These are phyloP conservation scores for Xestia rhomboidea DNA, from an alignment of 2,888 invertebrate species.

Conservation along the genomic window DNA sequence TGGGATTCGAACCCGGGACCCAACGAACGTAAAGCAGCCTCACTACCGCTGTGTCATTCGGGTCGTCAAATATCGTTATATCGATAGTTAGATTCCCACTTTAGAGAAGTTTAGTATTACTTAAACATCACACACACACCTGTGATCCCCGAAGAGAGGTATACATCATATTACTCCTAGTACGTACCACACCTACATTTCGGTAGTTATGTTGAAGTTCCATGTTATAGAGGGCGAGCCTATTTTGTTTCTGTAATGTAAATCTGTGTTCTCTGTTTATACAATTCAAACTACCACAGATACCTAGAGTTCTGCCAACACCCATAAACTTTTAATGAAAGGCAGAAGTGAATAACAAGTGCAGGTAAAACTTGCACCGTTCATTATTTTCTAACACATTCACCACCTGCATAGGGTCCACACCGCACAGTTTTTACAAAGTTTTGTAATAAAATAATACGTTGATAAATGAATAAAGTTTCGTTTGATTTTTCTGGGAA, in stretches of 20 bases:
- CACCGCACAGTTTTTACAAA: background rate
- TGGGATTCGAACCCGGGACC: too few relatives aligned
- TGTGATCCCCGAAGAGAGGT: background rate
- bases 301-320: background rate
- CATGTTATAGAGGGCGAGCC: background rate
- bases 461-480: background rate
- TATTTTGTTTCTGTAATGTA: background rate
- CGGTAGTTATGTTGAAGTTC: background rate
- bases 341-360: conserved; percentile 8
- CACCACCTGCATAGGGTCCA: background rate
- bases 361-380: conserved; percentile 27
- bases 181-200: background rate
- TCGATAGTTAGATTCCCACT: too few relatives aligned
- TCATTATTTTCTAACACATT: conserved; percentile 16
- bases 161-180: background rate
- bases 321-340: conserved; percentile 18
- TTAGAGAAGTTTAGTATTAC: background rate
- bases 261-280: too few relatives aligned
- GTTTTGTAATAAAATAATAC: background rate
- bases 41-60: too few relatives aligned
- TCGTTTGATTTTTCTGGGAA: background rate
- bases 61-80: too few relatives aligned
- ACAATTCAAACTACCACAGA: background rate
- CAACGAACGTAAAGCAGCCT: too few relatives aligned
- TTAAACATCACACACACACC: background rate